Evolutionary conservation across 2,797 vertebrate genomes (phyloP).

Genomic region (Argya squamiceps): DNA sequence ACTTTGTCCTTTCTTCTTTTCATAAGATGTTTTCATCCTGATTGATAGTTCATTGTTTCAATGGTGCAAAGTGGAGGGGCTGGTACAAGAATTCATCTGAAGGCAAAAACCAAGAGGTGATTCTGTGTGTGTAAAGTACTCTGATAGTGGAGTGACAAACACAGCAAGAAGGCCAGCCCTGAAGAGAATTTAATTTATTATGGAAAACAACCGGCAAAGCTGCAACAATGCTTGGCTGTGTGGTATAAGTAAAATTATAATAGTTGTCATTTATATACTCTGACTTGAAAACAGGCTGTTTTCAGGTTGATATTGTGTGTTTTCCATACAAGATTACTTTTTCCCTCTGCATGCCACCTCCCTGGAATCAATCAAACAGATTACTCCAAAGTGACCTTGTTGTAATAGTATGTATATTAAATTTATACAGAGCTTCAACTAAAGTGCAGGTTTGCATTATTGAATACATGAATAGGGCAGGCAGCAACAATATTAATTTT

Average conservation of each 20-base stretch:
- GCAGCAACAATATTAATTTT: background rate
- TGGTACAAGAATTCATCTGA: background rate
- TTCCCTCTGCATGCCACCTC: background rate
- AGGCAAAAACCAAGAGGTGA: background rate
- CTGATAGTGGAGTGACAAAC: background rate
- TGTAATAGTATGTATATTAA: slow-evolving; percentile 9
- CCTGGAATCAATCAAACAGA: slow-evolving; percentile 20
- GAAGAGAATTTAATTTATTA: background rate
- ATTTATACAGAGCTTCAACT: slow-evolving; percentile 9
- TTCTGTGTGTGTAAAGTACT: background rate
- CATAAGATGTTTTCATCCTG: background rate
- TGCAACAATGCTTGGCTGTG: background rate
- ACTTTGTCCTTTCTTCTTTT: background rate
- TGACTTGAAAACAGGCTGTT: background rate
- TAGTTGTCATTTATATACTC: background rate
- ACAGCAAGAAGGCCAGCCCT: background rate
- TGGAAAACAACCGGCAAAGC: background rate
- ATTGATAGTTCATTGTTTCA: background rate
- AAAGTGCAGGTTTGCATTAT: background rate
- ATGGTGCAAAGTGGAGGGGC: background rate
- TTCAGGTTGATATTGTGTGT: background rate
- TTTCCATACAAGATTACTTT: slow-evolving; percentile 11
- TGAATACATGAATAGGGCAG: background rate
- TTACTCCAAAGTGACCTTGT: slow-evolving; percentile 35
- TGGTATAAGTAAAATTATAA: background rate